Conservation (phyloP, 2,113 vertebrate species). For the Sigmodon hispidus region DNA sequence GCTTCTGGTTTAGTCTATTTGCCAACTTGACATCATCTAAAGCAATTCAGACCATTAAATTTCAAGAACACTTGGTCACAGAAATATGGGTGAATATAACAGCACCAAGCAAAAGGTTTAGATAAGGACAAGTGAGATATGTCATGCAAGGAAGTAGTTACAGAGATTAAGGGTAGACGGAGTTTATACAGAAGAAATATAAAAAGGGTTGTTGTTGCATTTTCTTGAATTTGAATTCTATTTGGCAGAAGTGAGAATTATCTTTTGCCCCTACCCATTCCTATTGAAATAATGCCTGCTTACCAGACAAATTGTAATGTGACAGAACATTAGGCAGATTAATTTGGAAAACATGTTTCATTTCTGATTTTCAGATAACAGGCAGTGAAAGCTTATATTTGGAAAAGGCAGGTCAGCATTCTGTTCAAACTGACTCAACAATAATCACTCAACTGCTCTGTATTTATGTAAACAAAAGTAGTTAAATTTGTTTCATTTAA, state of each 20-base stretch:
- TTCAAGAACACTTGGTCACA: not conserved
- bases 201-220: not conserved
- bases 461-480: conserved; percentile 18
- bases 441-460: not conserved
- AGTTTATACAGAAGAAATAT: not conserved
- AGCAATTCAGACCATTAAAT: not conserved
- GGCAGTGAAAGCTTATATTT: not conserved
- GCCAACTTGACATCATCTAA: not conserved
- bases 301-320: not conserved
- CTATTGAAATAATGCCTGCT: conserved; percentile 25
- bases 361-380: conserved; percentile 28
- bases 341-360: conserved; percentile 22
- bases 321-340: not conserved
- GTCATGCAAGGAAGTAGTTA: not conserved
- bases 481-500: not conserved
- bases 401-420: not conserved
- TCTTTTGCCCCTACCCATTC: not conserved
- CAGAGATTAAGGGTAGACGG: not conserved
- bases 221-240: not conserved
- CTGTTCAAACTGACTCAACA: not conserved
- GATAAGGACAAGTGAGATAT: not conserved
- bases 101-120: not conserved
- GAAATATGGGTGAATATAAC: not conserved
- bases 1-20: not conserved
- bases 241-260: not conserved